Evolutionary conservation across 1,140 invertebrate species (phyloP).

Genomic region (Steinernema feltiae): DNA sequence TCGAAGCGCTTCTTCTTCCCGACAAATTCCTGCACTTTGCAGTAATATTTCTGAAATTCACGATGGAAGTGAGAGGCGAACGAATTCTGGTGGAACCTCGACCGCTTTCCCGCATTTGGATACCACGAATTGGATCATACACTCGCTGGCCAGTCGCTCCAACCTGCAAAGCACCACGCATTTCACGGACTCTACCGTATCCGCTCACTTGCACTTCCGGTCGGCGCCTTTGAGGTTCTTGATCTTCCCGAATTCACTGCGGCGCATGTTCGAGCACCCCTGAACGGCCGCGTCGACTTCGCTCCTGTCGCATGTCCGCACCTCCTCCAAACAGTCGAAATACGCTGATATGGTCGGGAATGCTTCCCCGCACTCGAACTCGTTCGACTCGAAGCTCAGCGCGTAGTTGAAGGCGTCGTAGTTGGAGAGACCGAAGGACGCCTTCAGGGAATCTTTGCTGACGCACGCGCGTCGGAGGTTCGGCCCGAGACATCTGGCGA

Average conservation of each 20-base stretch:
- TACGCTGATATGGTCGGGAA: neutral
- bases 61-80: too few relatives aligned
- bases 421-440: neutral
- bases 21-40: slow-evolving; percentile 2
- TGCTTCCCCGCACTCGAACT: neutral
- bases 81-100: too few relatives aligned
- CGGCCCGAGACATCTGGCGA: neutral
- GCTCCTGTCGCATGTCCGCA: neutral
- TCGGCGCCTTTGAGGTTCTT: neutral
- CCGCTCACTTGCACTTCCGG: neutral
- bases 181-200: neutral
- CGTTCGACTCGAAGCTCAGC: neutral
- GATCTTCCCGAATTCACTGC: neutral
- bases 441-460: neutral
- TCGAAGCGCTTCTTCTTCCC: neutral
- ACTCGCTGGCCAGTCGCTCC: neutral
- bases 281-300: neutral
- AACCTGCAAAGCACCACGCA: neutral
- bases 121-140: neutral
- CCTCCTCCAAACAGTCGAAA: neutral
- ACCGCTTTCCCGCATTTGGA: neutral
- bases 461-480: neutral
- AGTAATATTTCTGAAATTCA: slow-evolving; percentile 1
- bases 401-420: neutral
- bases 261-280: neutral